Conservation (phyloP, 2,113 vertebrate species). For the Melanotaenia duboulayi region DNA sequence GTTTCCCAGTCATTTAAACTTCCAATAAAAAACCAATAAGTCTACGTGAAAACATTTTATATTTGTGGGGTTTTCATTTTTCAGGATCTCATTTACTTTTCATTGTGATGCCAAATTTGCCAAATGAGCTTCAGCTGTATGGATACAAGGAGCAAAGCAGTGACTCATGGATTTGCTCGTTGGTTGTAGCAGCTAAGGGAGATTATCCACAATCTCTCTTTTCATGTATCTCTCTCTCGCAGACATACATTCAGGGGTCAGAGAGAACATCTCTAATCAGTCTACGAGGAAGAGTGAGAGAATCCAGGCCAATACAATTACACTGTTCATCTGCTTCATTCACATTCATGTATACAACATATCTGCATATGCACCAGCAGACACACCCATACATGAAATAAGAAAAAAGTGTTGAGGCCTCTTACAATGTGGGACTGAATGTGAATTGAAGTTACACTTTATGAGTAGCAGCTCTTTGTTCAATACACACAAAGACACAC, state of each 20-base stretch:
- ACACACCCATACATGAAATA: constrained; percentile 61
- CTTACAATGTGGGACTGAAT: constrained; percentile 35
- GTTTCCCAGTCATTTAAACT: neutral
- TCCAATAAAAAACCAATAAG: constrained; percentile 13
- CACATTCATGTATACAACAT: constrained; percentile 64
- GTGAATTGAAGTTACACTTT: constrained; percentile 59
- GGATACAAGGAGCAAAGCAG: neutral
- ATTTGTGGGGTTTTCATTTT: neutral
- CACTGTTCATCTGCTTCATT: constrained; percentile 52
- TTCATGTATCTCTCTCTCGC: neutral
- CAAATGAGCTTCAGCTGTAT: neutral
- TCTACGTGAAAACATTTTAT: neutral
- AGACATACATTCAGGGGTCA: constrained; percentile 40
- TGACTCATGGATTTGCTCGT: neutral
- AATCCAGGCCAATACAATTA: constrained; percentile 58
- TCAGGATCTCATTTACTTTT: no score
- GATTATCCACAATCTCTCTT: neutral
- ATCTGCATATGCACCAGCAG: constrained; percentile 49
- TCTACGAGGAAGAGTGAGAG: constrained; percentile 32
- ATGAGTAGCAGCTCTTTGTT: constrained; percentile 35
- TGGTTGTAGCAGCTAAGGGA: neutral
- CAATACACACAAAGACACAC: constrained; percentile 17
- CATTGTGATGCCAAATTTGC: neutral
- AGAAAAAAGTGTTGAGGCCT: constrained; percentile 9
- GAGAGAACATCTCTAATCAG: constrained; percentile 57